Base-by-base conservation (phyloP, 2,888 invertebrate genomes). In the Polietes domitor region DNA sequence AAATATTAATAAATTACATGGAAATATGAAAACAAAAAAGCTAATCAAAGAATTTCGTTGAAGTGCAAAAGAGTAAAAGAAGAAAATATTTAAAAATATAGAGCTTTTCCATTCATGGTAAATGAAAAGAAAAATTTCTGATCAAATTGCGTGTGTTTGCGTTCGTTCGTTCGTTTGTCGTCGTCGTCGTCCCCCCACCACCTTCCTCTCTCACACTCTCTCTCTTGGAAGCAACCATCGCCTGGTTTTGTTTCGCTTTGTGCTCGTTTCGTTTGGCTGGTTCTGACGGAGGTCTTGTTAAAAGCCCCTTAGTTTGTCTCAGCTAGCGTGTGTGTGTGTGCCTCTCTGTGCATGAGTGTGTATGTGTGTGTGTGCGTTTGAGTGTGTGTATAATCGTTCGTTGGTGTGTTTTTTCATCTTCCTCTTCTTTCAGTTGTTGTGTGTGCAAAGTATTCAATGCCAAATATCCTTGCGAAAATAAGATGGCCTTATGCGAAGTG, bases 401-500 rank as follows among this genome's bases (percentile, higher is more conserved):
- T 79, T 41, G 65, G 55, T 71, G 55, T 72, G n/a, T 28, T 32
- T 47, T 74, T 71, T 17, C 61, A n/a, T n/a, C n/a, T n/a, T n/a
- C n/a, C n/a, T 77, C 28, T 68, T 77, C 61, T 78, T 80, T 77
- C 26, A 53, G 32, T 76, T 76, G 15, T 63, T 37, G 26, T 43
- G 68, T 55, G 7, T 47, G 47, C 2, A 28, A 19, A 70, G 47
- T 47, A 85, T 80, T 82, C 77, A 85, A 85, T 82, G 85, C 77
- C 85, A 85, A 82, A 85, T 82, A 85, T 85, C 85, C 82, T 82
- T 80, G 82, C 80, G 77, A 82, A 74, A 65, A 77, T 81, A 71
- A 79, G 70, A 80, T 80, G 71, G 71, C 79, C 65, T 82, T 26
- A 77, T 58, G 21, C 17, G 37, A 77, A 73, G 7, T 41, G 47